These are phyloP conservation scores for Parambassis ranga DNA, from an alignment of 2,797 vertebrate genomes.

Conservation along the genomic window DNA sequence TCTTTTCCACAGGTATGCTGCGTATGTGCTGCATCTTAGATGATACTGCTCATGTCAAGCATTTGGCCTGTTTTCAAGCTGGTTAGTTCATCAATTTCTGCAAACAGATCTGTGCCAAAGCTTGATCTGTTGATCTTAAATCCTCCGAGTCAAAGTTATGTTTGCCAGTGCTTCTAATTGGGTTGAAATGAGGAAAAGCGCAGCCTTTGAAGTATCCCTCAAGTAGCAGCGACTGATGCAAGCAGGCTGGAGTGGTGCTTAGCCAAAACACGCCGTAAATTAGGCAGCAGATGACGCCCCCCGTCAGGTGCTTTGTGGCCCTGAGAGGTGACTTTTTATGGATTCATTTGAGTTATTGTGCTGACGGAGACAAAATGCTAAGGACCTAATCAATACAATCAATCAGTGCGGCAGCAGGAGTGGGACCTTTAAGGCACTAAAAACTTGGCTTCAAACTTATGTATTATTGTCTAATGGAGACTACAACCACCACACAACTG, in stretches of 20 bases:
- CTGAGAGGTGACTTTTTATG: not conserved
- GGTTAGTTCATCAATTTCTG: slow-evolving; percentile 42
- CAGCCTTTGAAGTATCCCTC: slow-evolving; percentile 56
- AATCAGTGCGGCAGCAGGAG: not conserved
- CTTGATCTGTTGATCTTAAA: slow-evolving; percentile 51
- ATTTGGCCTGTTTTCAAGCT: slow-evolving; percentile 23
- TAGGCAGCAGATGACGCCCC: not conserved
- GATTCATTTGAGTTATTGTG: slow-evolving; percentile 1
- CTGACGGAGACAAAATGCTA: slow-evolving; percentile 6
- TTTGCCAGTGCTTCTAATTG: slow-evolving; percentile 63
- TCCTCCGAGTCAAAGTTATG: slow-evolving; percentile 48
- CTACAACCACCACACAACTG: not conserved
- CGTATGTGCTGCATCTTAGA: not conserved
- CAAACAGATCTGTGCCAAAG: slow-evolving; percentile 37
- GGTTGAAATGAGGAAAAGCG: slow-evolving; percentile 51
- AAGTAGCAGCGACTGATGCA: slow-evolving; percentile 18
- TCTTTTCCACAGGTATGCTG: slow-evolving; percentile 95
- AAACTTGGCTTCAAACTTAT: not conserved
- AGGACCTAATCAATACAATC: slow-evolving; percentile 4
- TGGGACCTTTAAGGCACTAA: not conserved
- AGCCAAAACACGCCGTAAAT: slow-evolving; percentile 7
- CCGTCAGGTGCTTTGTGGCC: slow-evolving; percentile 13
- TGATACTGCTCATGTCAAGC: slow-evolving; percentile 25
- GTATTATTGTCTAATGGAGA: no score
- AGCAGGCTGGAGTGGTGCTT: not conserved